Percentiles rank a stretch among this genome's conserved stretches.
Conservation (phyloP, 2,888 invertebrate genomes). For the Toxonevra muliebris region DNA sequence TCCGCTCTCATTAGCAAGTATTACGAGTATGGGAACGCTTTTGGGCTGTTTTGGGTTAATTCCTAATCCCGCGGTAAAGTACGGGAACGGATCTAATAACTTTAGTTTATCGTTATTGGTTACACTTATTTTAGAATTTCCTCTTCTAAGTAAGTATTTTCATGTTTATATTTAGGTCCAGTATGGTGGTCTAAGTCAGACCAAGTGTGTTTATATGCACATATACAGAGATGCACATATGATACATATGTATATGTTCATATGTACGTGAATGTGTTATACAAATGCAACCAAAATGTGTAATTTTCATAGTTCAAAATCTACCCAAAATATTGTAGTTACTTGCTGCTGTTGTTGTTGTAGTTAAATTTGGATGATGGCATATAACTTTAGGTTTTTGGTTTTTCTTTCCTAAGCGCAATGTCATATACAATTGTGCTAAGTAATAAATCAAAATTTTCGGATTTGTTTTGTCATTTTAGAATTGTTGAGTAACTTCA, state of each 20-base stretch:
- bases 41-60: too few species aligned
- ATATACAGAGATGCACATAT: not conserved
- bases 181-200: too few species aligned
- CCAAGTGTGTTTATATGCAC: not conserved
- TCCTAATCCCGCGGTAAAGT: too few species aligned
- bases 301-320: not conserved
- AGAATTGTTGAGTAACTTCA: slow-evolving; percentile 49
- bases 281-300: not conserved
- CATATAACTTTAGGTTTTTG: not conserved
- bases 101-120: too few species aligned
- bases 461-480: slow-evolving; percentile 55
- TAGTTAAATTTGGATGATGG: slow-evolving; percentile 4
- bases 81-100: too few species aligned
- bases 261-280: not conserved
- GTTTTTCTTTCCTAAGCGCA: slow-evolving; percentile 16
- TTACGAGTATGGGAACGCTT: too few species aligned
- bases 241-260: not conserved
- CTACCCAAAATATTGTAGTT: not conserved
- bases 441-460: slow-evolving; percentile 59
- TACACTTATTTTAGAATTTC: too few species aligned
- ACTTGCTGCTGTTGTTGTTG: slow-evolving; percentile 4
- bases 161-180: too few species aligned
- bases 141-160: too few species aligned
- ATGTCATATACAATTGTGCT: slow-evolving; percentile 52
- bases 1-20: too few species aligned